Conservation (phyloP, 2,888 invertebrate species). For the Caenorhabditis imperialis region DNA sequence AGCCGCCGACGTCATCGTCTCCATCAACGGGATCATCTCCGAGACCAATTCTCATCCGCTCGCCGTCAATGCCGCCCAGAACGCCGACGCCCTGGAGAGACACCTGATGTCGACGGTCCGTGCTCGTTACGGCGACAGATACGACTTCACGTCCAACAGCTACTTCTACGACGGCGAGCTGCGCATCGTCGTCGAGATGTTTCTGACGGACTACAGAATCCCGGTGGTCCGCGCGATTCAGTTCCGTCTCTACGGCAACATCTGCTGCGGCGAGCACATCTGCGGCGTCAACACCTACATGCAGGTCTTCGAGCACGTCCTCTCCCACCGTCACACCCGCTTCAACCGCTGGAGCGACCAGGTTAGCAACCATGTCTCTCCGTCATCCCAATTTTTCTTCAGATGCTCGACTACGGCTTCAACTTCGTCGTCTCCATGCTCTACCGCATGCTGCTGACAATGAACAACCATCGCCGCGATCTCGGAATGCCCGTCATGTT, state of each 20-base stretch:
- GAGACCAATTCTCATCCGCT: too few relatives aligned
- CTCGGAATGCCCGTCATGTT: background rate
- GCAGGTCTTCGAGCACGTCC: background rate
- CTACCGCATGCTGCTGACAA: background rate
- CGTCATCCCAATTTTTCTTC: background rate
- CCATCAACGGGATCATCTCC: too few relatives aligned
- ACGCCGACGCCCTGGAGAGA: too few relatives aligned
- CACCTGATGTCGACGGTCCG: too few relatives aligned
- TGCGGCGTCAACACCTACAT: background rate
- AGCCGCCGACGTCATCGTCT: too few relatives aligned
- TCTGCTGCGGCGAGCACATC: background rate
- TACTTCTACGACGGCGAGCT: slow-evolving; percentile 1
- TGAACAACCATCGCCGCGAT: background rate
- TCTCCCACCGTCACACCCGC: background rate
- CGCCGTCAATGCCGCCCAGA: too few relatives aligned
- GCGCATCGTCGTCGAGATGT: background rate
- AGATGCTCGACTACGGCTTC: slow-evolving; percentile 1
- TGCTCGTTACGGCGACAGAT: too few relatives aligned
- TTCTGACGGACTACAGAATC: background rate
- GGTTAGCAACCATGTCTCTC: background rate
- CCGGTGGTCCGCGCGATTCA: background rate
- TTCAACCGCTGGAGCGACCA: background rate
- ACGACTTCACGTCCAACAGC: too few relatives aligned
- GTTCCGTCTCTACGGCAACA: background rate
- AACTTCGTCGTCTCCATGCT: slow-evolving; percentile 4